A percentile compares a stretch with the other conserved stretches of the same genome.
These are phyloP conservation scores for Cavia aperea DNA, from an alignment of 2,113 vertebrate species.

Conservation along the genomic window DNA sequence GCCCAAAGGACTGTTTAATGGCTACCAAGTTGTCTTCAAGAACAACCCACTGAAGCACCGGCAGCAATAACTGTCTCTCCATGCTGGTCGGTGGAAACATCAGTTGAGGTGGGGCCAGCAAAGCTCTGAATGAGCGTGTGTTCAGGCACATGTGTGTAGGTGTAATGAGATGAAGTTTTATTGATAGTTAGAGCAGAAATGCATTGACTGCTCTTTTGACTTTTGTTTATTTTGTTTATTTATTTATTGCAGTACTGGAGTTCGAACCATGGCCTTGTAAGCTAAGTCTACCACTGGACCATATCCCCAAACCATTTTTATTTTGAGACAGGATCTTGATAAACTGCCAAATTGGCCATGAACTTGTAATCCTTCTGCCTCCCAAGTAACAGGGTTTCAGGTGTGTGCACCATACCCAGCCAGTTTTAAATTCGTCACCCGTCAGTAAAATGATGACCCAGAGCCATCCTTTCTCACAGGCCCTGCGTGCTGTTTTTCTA, in stretches of 20 bases:
- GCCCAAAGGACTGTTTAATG: not conserved
- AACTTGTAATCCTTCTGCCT: not conserved
- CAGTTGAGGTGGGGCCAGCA: not conserved
- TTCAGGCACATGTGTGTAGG: not conserved
- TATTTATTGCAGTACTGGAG: not conserved
- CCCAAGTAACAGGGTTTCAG: not conserved
- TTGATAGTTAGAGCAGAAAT: not conserved
- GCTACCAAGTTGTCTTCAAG: conserved; percentile 24
- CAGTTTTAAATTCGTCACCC: not conserved
- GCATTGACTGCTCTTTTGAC: not conserved
- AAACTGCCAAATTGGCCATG: not conserved
- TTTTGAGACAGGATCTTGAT: not conserved
- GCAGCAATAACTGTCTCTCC: not conserved
- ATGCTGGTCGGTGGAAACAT: conserved; percentile 1
- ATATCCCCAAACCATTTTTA: not conserved
- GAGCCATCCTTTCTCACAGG: not conserved
- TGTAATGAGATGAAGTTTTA: not conserved
- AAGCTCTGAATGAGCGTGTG: not conserved
- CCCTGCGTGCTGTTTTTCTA: not conserved
- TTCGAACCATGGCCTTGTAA: not conserved
- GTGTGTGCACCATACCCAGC: not conserved
- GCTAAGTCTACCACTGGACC: not conserved
- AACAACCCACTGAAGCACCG: not conserved
- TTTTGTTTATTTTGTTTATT: not conserved
- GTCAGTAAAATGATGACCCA: not conserved